Conservation (phyloP, 2,113 vertebrate genomes). For the Zingel zingel region DNA sequence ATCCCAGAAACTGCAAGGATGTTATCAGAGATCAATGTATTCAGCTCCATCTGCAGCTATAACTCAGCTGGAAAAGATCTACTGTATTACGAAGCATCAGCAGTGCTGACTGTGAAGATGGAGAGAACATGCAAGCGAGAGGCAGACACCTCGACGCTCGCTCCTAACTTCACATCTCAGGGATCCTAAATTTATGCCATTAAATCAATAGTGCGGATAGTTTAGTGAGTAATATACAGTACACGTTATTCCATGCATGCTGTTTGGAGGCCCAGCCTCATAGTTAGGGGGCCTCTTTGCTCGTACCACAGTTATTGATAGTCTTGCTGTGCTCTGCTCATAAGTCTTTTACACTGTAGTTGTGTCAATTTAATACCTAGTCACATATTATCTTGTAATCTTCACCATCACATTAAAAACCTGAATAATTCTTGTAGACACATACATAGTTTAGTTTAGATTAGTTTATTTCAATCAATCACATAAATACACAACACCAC, state of each 20-base stretch:
- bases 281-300: slow-evolving; percentile 7
- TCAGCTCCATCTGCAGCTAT: slow-evolving; percentile 48
- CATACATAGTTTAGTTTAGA: too few species aligned
- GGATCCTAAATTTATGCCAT: background rate
- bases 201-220: slow-evolving; percentile 1
- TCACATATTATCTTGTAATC: too few species aligned
- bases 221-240: background rate
- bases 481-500: too few species aligned
- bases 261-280: background rate
- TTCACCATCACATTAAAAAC: too few species aligned
- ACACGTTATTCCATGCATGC: background rate
- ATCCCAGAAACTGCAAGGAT: slow-evolving; percentile 37
- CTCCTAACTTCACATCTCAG: background rate
- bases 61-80: slow-evolving; percentile 52
- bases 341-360: background rate
- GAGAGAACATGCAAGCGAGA: slow-evolving; percentile 2
- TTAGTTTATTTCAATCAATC: too few species aligned
- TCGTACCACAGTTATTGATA: background rate
- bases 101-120: slow-evolving; percentile 19
- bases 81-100: background rate
- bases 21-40: slow-evolving; percentile 62
- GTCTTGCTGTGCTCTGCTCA: slow-evolving; percentile 10
- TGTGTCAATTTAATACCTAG: background rate
- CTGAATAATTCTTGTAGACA: background rate
- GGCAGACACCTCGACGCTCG: background rate